Percentiles rank a stretch among this genome's conserved stretches.
Evolutionary conservation across 2,888 invertebrate genomes (phyloP).

Genomic region (Strigamia crassipes): DNA sequence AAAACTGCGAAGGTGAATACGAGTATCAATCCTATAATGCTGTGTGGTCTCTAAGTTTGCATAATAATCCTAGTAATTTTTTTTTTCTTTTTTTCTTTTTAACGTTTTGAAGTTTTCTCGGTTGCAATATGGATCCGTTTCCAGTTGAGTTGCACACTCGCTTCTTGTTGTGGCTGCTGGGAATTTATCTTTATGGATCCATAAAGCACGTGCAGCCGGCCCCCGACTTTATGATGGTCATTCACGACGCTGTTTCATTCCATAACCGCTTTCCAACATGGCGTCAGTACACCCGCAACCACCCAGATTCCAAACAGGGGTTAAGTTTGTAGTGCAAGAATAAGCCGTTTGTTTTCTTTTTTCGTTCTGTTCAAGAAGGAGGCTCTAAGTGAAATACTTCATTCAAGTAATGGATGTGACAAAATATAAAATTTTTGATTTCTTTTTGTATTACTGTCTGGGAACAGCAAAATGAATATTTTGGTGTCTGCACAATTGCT

Average conservation of each 20-base stretch:
- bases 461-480: background rate
- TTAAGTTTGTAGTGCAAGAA: conserved; percentile 39
- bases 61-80: conserved; percentile 19
- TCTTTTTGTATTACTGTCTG: background rate
- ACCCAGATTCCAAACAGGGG: conserved; percentile 35
- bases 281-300: conserved; percentile 12
- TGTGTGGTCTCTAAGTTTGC: conserved; percentile 29
- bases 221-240: conserved; percentile 42
- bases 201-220: conserved; percentile 42
- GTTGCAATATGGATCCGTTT: conserved; percentile 37
- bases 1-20: background rate
- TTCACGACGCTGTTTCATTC: conserved; percentile 42
- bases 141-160: conserved; percentile 42
- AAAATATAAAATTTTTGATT: conserved; percentile 8
- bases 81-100: background rate
- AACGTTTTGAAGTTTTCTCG: conserved; percentile 8
- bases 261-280: conserved; percentile 42
- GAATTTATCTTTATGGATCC: conserved; percentile 42
- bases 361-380: conserved; percentile 13
- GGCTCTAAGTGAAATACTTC: conserved; percentile 14
- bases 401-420: conserved; percentile 16
- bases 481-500: background rate
- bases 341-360: conserved; percentile 26
- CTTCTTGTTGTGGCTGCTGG: conserved; percentile 42
- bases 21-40: conserved; percentile 36